These are phyloP conservation scores for Rhynchotus rufescens DNA, from an alignment of 2,797 vertebrate species.

Conservation along the genomic window DNA sequence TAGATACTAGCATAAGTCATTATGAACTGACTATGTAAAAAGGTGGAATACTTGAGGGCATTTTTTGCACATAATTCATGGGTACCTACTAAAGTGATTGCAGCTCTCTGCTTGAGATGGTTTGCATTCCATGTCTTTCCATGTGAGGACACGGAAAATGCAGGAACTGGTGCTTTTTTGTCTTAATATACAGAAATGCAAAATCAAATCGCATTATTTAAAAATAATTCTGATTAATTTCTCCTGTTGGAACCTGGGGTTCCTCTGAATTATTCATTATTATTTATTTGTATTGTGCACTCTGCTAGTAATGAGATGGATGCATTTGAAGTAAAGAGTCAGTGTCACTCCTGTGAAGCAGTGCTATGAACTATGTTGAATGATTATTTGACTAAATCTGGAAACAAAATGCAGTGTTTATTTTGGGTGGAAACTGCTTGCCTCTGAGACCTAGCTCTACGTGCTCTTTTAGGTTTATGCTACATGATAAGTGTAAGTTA, in stretches of 20 bases:
- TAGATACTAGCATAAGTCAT: constrained; percentile 58
- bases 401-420: neutral
- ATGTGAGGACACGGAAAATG: constrained; percentile 11
- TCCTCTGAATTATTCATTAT: neutral
- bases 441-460: neutral
- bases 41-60: constrained; percentile 61
- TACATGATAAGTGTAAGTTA: neutral
- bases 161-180: neutral
- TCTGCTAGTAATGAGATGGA: neutral
- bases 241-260: neutral
- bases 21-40: constrained; percentile 52
- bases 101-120: neutral
- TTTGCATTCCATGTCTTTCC: neutral
- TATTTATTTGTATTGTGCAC: neutral
- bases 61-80: constrained; percentile 65
- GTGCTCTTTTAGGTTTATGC: neutral
- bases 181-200: neutral
- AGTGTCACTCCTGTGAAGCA: neutral
- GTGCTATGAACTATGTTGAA: neutral
- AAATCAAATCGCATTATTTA: neutral
- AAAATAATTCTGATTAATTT: neutral
- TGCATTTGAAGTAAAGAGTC: neutral
- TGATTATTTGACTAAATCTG: neutral
- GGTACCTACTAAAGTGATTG: constrained; percentile 15
- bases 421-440: neutral